Conservation (phyloP, 2,797 vertebrate genomes). For the Pipistrellus pipistrellus region DNA sequence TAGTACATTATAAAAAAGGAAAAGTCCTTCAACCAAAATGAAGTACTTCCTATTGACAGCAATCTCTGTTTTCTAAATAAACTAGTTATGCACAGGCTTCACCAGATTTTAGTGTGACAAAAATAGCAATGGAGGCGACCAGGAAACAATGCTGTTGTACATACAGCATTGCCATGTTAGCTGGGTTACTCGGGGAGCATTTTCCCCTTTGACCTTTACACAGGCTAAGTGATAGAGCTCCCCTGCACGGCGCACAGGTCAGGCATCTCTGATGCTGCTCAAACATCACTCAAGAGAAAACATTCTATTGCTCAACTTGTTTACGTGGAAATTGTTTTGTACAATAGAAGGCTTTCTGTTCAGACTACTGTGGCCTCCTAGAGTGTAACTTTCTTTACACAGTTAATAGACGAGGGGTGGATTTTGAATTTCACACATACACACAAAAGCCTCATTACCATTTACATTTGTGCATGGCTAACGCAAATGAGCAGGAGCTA, state of each 20-base stretch:
- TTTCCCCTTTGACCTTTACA: constrained; percentile 64
- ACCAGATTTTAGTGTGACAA: constrained; percentile 70
- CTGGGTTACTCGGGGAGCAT: constrained; percentile 40
- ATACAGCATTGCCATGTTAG: constrained; percentile 54
- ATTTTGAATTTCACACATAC: constrained; percentile 80
- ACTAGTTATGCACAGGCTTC: constrained; percentile 76
- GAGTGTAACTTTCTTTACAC: constrained; percentile 75
- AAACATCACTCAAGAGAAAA: constrained; percentile 75
- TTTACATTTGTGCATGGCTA: constrained; percentile 72
- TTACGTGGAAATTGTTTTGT: constrained; percentile 68
- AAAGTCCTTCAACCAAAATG: constrained; percentile 50
- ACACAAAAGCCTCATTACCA: constrained; percentile 75
- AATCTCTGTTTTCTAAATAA: constrained; percentile 77
- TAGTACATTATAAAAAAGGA: constrained; percentile 67
- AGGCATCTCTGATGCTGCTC: constrained; percentile 51
- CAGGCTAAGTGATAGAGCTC: constrained; percentile 31
- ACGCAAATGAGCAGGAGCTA: constrained; percentile 78
- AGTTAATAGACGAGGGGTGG: constrained; percentile 78
- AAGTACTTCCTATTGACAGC: constrained; percentile 20
- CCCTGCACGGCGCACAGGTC: not conserved
- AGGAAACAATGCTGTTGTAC: not conserved
- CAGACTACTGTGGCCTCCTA: constrained; percentile 17
- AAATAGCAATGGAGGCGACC: not conserved
- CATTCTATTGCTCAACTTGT: constrained; percentile 58
- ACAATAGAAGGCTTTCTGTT: constrained; percentile 75